Conservation (phyloP, 1,140 invertebrate genomes). For the Anastrepha ludens region DNA sequence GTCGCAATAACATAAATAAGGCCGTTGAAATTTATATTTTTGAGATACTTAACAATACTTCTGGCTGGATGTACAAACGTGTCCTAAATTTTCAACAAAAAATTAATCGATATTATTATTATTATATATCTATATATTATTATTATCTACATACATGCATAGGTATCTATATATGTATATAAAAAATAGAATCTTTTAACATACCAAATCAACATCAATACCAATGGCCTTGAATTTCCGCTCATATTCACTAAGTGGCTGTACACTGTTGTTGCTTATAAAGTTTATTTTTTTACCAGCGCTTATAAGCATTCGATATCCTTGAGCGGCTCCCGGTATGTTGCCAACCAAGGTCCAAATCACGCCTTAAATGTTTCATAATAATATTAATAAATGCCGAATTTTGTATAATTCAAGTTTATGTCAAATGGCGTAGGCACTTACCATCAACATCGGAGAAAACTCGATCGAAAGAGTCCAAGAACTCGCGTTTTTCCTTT, state of each 20-base stretch:
- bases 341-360: constrained; percentile 75
- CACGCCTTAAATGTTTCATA: constrained; percentile 76
- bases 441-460: constrained; percentile 74
- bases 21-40: constrained; percentile 73
- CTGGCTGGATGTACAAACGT: constrained; percentile 74
- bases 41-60: constrained; percentile 74
- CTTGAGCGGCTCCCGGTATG: constrained; percentile 76
- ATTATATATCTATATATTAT: too few relatives aligned
- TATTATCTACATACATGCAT: too few relatives aligned
- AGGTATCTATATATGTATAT: not conserved
- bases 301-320: constrained; percentile 76
- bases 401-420: too few relatives aligned
- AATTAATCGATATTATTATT: too few relatives aligned
- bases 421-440: not conserved
- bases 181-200: constrained; percentile 46
- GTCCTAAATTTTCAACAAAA: constrained; percentile 64
- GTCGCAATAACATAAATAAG: constrained; percentile 74
- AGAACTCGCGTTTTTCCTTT: constrained; percentile 68
- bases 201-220: constrained; percentile 74
- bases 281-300: constrained; percentile 82
- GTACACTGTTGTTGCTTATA: constrained; percentile 83
- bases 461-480: constrained; percentile 74
- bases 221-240: constrained; percentile 66
- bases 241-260: constrained; percentile 70
- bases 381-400: too few relatives aligned